Evolutionary conservation across 2,797 vertebrate genomes (phyloP).

Genomic region (Neosilurus mollespiculum): DNA sequence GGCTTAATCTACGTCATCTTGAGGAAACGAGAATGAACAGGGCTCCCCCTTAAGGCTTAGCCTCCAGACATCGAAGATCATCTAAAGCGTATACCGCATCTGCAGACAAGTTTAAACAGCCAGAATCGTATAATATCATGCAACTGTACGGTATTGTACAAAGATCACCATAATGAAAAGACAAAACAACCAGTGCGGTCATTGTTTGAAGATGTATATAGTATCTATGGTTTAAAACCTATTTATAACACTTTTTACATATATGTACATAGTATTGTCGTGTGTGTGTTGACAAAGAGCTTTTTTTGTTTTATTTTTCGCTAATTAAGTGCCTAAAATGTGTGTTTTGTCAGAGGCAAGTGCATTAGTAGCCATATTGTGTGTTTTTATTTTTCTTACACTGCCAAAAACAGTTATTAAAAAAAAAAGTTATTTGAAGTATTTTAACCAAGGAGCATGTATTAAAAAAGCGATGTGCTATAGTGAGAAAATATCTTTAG

Average conservation of each 20-base stretch:
- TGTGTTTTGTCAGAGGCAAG: conserved; percentile 78
- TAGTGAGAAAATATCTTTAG: conserved; percentile 58
- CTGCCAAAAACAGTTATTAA: conserved; percentile 61
- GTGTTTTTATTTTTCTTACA: conserved; percentile 68
- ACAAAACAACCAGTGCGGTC: conserved; percentile 78
- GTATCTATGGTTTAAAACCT: conserved; percentile 99
- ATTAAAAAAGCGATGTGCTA: conserved; percentile 61
- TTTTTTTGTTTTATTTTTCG: conserved; percentile 73
- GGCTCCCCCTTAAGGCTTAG: conserved; percentile 5
- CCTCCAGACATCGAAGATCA: conserved; percentile 37
- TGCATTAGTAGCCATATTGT: conserved; percentile 73
- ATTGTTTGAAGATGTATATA: conserved; percentile 99
- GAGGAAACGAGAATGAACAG: conserved; percentile 89
- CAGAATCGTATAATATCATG: conserved; percentile 24
- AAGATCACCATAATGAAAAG: conserved; percentile 49
- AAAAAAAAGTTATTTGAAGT: conserved; percentile 54
- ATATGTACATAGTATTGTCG: conserved; percentile 98
- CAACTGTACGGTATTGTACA: conserved; percentile 30
- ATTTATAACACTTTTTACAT: conserved; percentile 99
- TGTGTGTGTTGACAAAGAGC: conserved; percentile 81
- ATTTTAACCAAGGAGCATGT: conserved; percentile 79
- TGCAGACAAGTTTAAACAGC: conserved; percentile 48
- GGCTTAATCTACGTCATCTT: conserved; percentile 93
- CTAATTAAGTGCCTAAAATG: conserved; percentile 88
- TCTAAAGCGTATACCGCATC: conserved; percentile 47